A percentile compares a stretch with the other conserved stretches of the same genome.
Evolutionary conservation across 2,888 invertebrate genomes (phyloP).

Genomic region (Pyrgus malvae): DNA sequence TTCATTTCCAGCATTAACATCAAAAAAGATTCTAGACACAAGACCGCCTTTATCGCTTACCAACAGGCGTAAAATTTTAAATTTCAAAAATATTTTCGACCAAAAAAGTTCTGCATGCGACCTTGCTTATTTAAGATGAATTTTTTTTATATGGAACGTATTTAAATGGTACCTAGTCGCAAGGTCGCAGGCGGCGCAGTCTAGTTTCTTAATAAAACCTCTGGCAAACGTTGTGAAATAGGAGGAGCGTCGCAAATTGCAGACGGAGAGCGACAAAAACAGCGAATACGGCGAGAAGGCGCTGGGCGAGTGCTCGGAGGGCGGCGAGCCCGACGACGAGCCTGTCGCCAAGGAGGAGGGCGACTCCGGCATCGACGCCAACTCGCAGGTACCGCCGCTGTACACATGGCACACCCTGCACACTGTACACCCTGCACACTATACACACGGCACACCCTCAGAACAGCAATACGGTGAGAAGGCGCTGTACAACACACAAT

Average conservation of each 20-base stretch:
- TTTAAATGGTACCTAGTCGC: too few relatives aligned
- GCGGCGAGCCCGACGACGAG: conserved; percentile 75
- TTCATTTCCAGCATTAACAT: too few relatives aligned
- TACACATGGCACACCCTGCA: neutral
- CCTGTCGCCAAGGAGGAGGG: conserved; percentile 87
- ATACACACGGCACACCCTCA: neutral
- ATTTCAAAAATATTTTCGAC: too few relatives aligned
- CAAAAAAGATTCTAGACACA: neutral
- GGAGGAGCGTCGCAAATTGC: conserved; percentile 13
- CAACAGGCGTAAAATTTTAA: neutral
- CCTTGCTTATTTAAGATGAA: too few relatives aligned
- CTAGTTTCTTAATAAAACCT: neutral
- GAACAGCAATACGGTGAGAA: too few relatives aligned
- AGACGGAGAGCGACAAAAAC: conserved; percentile 88
- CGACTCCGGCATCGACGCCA: conserved; percentile 94
- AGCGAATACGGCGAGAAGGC: conserved; percentile 85
- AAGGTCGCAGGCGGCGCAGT: neutral
- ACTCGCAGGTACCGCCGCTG: conserved; percentile 83
- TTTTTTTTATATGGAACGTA: too few relatives aligned
- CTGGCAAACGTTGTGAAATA: neutral
- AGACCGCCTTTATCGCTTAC: neutral
- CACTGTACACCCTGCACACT: too few relatives aligned
- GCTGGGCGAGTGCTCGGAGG: conserved; percentile 84
- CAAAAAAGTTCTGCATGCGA: too few relatives aligned
- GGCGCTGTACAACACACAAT: too few relatives aligned